A percentile compares a stretch with the other conserved stretches of the same genome.
Evolutionary conservation across 1,140 invertebrate genomes (phyloP).

Genomic region (Ceratina calcarata): DNA sequence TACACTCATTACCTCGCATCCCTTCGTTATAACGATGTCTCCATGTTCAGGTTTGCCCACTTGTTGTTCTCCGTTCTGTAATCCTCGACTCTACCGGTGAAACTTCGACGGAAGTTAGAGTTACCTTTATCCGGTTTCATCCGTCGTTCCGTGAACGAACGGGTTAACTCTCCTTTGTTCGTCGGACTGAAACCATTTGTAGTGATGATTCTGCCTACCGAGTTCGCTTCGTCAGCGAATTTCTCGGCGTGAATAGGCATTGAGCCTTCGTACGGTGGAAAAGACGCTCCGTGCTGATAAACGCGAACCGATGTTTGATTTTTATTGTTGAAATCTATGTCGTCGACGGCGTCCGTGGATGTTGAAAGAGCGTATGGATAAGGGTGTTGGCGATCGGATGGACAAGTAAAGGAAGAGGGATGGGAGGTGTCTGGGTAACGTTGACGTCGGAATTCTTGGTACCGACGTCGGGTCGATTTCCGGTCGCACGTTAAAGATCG

Average conservation of each 20-base stretch:
- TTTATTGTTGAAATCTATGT: background rate
- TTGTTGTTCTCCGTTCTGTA: constrained; percentile 54
- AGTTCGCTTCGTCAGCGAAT: background rate
- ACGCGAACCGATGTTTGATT: background rate
- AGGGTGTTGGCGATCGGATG: constrained; percentile 20
- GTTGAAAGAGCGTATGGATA: constrained; percentile 40
- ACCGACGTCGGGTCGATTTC: constrained; percentile 7
- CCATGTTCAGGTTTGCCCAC: constrained; percentile 75
- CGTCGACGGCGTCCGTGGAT: constrained; percentile 29
- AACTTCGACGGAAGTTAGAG: constrained; percentile 64
- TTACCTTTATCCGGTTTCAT: constrained; percentile 57
- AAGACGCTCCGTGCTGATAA: constrained; percentile 43
- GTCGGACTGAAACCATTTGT: background rate
- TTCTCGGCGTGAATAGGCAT: background rate
- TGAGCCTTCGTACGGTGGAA: constrained; percentile 59
- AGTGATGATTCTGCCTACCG: background rate
- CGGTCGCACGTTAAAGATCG: constrained; percentile 75
- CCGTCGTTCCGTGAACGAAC: constrained; percentile 71
- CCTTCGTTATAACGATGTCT: constrained; percentile 75
- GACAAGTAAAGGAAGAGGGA: constrained; percentile 20
- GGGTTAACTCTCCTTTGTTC: constrained; percentile 54
- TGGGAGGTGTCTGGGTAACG: constrained; percentile 13
- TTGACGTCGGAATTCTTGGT: constrained; percentile 8
- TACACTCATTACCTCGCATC: constrained; percentile 20
- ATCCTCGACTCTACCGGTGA: constrained; percentile 65